Evolutionary conservation across 2,888 invertebrate species (phyloP).

Genomic region (Pachydiplax longipennis): DNA sequence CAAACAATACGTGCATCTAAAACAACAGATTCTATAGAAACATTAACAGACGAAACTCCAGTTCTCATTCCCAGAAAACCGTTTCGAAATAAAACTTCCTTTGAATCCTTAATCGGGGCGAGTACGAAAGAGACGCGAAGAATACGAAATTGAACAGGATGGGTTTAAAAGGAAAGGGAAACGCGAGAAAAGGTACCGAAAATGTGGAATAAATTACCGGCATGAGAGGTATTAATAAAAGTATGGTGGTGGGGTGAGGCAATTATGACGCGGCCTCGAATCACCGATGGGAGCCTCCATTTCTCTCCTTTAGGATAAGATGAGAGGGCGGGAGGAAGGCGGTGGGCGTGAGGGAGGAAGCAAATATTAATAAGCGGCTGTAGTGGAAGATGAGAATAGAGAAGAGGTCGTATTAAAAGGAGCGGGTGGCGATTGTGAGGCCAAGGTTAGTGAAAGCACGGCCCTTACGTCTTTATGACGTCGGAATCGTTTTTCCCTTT

Average conservation of each 20-base stretch:
- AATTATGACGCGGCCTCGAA: background rate
- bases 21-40: no score
- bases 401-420: background rate
- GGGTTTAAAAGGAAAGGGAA: background rate
- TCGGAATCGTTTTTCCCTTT: background rate
- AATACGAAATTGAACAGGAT: background rate
- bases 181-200: background rate
- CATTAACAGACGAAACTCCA: no score
- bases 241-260: background rate
- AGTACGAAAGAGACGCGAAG: background rate
- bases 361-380: background rate
- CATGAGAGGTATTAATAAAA: background rate
- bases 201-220: background rate
- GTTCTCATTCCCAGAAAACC: no score
- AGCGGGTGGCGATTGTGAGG: background rate
- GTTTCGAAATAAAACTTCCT: no score
- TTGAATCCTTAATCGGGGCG: background rate
- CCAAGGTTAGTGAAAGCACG: background rate
- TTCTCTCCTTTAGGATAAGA: background rate
- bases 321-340: background rate
- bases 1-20: no score
- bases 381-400: background rate
- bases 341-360: background rate
- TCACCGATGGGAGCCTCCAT: background rate
- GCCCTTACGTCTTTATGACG: background rate